Conservation (phyloP, 2,113 vertebrate species). For the Lepus timidus region DNA sequence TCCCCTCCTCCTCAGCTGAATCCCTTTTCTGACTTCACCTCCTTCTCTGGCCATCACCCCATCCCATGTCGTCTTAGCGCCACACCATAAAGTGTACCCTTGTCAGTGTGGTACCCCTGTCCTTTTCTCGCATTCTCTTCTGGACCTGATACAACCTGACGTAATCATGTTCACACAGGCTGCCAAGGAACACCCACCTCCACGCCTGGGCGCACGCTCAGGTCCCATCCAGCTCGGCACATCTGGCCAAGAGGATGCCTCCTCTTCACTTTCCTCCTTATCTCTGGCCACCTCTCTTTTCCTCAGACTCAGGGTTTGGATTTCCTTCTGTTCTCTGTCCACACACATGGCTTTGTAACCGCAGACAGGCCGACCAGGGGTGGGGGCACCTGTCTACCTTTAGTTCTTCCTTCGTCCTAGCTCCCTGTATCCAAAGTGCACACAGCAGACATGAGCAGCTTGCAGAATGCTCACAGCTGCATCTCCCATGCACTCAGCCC, state of each 20-base stretch:
- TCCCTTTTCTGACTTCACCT: background rate
- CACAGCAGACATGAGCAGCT: background rate
- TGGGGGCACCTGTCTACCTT: too few relatives aligned
- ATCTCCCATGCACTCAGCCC: background rate
- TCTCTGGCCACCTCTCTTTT: background rate
- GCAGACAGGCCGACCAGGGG: too few relatives aligned
- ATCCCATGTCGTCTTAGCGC: background rate
- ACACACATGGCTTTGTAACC: background rate
- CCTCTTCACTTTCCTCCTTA: background rate
- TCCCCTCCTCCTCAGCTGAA: background rate
- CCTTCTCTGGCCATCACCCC: background rate
- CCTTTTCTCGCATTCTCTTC: background rate
- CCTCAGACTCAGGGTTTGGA: background rate
- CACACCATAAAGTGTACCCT: background rate
- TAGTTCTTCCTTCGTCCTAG: background rate
- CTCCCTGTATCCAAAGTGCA: background rate
- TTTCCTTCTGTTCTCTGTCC: background rate
- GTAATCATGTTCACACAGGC: background rate
- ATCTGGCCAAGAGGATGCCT: too few relatives aligned
- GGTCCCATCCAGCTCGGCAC: too few relatives aligned
- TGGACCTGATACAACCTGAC: background rate
- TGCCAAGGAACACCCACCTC: background rate
- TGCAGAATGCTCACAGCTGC: background rate
- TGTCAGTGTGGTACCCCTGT: background rate
- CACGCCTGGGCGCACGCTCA: too few relatives aligned